Conservation (phyloP, 2,888 invertebrate genomes). For the Drosophila borborema region DNA sequence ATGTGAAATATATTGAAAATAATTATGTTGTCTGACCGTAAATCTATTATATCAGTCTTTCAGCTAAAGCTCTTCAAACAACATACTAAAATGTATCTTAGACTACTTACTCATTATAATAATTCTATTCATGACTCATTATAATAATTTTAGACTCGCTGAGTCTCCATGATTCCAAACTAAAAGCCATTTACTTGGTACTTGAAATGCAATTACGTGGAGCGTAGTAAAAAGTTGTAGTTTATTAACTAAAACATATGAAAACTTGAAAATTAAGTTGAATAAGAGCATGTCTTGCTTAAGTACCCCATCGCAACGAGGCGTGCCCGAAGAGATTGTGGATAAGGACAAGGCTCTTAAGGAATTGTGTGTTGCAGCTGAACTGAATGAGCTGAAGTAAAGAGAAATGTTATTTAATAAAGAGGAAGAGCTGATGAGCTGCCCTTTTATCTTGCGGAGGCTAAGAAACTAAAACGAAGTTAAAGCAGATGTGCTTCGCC, state of each 20-base stretch:
- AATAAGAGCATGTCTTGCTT: conserved; percentile 1
- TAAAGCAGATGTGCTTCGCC: not conserved
- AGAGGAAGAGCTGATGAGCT: not conserved
- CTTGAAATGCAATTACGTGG: not conserved
- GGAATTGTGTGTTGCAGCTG: not conserved
- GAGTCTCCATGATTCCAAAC: too few species aligned
- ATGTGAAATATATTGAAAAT: too few species aligned
- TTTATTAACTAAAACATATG: conserved; percentile 3
- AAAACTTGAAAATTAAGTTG: not conserved
- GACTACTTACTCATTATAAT: not conserved
- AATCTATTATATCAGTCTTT: not conserved
- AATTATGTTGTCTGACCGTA: not conserved
- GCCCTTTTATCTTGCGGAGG: not conserved
- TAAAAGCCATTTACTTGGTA: not conserved
- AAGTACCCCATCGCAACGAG: not conserved
- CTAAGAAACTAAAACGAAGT: not conserved
- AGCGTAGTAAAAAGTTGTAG: not conserved
- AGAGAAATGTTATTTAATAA: not conserved
- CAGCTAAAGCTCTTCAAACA: not conserved
- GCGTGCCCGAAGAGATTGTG: not conserved
- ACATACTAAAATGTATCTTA: not conserved
- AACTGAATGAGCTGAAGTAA: not conserved
- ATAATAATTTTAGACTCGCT: not conserved
- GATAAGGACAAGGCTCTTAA: conserved; percentile 1
- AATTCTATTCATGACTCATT: not conserved